Evolutionary conservation across 2,888 invertebrate genomes (phyloP).

Genomic region (Meiosimyza platycephala): DNA sequence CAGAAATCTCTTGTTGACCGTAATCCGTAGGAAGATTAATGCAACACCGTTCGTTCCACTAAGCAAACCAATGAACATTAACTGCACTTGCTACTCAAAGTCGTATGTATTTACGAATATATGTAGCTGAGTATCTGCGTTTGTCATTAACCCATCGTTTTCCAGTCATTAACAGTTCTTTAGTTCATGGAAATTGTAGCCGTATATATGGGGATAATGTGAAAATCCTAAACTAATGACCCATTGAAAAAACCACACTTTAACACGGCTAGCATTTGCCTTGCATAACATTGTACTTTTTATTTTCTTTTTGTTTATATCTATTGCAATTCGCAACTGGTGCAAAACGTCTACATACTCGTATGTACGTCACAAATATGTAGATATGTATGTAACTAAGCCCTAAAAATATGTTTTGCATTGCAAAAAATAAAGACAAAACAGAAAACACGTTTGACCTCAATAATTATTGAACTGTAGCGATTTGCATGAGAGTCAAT

Average conservation of each 20-base stretch:
- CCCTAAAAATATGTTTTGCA: background rate
- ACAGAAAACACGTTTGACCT: slow-evolving; percentile 1
- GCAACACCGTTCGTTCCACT: background rate
- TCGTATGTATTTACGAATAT: background rate
- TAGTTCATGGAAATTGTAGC: background rate
- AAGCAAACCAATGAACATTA: slow-evolving; percentile 8
- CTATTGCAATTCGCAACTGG: too few species aligned
- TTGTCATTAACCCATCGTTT: background rate
- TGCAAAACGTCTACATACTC: too few species aligned
- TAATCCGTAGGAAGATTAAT: background rate
- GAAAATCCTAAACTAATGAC: slow-evolving; percentile 4
- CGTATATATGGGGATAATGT: background rate
- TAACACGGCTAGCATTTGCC: background rate
- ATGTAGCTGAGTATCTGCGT: background rate
- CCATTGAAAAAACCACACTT: background rate
- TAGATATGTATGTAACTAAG: too few species aligned
- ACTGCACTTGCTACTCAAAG: background rate
- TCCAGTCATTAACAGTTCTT: background rate
- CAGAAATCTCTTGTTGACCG: slow-evolving; percentile 4
- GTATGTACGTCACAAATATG: too few species aligned
- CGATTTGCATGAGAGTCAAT: slow-evolving; percentile 5
- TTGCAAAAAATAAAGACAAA: background rate
- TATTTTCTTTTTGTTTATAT: background rate
- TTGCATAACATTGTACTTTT: background rate
- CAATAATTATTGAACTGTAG: slow-evolving; percentile 15